Evolutionary conservation across 2,797 vertebrate genomes (phyloP).

Genomic region (Sebastes matsubarae): DNA sequence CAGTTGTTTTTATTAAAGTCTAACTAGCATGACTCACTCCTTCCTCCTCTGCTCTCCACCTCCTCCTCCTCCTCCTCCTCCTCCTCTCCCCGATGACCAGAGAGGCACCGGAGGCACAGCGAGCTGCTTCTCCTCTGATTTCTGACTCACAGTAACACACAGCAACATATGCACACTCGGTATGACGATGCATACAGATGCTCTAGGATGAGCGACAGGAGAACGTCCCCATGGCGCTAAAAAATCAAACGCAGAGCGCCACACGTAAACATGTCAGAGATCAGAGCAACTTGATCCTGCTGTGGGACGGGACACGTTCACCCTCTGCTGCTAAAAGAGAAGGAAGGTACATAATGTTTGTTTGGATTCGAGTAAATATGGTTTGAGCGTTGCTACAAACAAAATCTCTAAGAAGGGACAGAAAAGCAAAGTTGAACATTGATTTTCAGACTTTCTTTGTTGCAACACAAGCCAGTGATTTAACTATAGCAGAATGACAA

Average conservation of each 20-base stretch:
- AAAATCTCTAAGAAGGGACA: neutral
- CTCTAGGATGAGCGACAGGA: neutral
- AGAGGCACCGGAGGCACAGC: constrained; percentile 37
- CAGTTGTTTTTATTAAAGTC: constrained; percentile 71
- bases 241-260: neutral
- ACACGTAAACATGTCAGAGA: neutral
- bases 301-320: neutral
- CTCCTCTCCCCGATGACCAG: constrained; percentile 47
- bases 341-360: neutral
- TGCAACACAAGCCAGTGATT: neutral
- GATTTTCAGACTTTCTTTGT: neutral
- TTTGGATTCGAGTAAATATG: neutral
- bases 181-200: neutral
- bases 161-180: constrained; percentile 18
- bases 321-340: neutral
- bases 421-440: neutral
- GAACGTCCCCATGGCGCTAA: neutral
- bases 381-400: neutral
- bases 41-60: constrained; percentile 61
- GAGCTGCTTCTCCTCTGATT: constrained; percentile 40
- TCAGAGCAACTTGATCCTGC: neutral
- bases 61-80: constrained; percentile 42
- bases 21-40: constrained; percentile 73
- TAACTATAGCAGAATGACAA: neutral
- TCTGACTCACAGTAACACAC: constrained; percentile 47